Evolutionary conservation across 2,888 invertebrate species (phyloP).

Genomic region (Drosophila mimica): DNA sequence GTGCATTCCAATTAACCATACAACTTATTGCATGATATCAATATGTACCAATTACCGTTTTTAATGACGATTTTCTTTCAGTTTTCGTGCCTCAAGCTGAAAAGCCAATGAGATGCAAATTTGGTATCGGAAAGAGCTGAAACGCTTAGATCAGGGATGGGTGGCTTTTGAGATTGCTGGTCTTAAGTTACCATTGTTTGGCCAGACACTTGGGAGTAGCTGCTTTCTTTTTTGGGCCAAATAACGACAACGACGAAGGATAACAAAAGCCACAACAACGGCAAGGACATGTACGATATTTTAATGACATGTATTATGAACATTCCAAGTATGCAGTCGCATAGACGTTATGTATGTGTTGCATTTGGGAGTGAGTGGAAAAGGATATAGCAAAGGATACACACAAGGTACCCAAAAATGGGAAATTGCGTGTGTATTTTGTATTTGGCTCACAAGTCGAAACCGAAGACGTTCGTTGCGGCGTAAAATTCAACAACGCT

Average conservation of each 20-base stretch:
- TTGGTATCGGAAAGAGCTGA: slow-evolving; percentile 45
- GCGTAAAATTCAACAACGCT: slow-evolving; percentile 72
- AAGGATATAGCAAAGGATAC: slow-evolving; percentile 59
- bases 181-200: background rate
- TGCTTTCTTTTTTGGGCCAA: slow-evolving; percentile 24
- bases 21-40: background rate
- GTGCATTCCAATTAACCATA: background rate
- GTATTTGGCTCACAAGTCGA: slow-evolving; percentile 78
- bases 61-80: background rate
- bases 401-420: slow-evolving; percentile 9
- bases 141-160: slow-evolving; percentile 24
- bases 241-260: slow-evolving; percentile 31
- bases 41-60: background rate
- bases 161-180: background rate
- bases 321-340: slow-evolving; percentile 38
- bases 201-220: slow-evolving; percentile 27
- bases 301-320: slow-evolving; percentile 61
- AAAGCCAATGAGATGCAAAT: slow-evolving; percentile 28
- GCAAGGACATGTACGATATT: slow-evolving; percentile 51
- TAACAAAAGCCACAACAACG: slow-evolving; percentile 29
- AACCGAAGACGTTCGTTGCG: slow-evolving; percentile 70
- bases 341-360: slow-evolving; percentile 27
- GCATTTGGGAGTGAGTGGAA: slow-evolving; percentile 57
- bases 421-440: slow-evolving; percentile 60
- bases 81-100: background rate